Evolutionary conservation across 2,113 vertebrate genomes (phyloP).

Genomic region (Microcebus tavaratra): DNA sequence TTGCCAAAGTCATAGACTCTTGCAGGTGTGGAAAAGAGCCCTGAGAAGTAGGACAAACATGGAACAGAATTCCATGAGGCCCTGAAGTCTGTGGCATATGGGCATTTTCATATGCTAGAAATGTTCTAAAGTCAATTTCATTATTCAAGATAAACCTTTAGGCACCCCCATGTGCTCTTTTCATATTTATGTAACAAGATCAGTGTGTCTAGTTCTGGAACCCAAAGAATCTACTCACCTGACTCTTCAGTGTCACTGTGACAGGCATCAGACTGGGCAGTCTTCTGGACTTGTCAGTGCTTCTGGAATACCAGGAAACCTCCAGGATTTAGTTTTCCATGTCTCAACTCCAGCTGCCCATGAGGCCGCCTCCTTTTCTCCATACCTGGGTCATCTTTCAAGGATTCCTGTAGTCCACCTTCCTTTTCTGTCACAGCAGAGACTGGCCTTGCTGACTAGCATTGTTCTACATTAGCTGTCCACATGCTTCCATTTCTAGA

Average conservation of each 20-base stretch:
- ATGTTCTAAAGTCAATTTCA: neutral
- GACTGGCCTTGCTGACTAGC: neutral
- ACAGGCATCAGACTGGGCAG: too few species aligned
- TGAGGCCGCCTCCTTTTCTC: too few species aligned
- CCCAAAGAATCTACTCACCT: too few species aligned
- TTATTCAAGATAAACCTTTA: neutral
- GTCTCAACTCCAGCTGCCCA: too few species aligned
- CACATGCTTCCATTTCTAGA: neutral
- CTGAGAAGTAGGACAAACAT: neutral
- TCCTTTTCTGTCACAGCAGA: too few species aligned
- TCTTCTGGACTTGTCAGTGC: too few species aligned
- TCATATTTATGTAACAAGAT: too few species aligned
- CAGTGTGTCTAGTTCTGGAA: too few species aligned
- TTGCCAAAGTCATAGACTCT: neutral
- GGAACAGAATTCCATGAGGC: neutral
- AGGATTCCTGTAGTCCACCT: neutral
- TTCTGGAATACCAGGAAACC: too few species aligned
- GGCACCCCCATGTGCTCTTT: neutral
- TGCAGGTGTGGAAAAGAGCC: neutral
- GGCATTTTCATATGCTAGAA: neutral
- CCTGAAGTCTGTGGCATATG: neutral
- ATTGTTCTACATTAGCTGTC: neutral
- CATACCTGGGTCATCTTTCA: neutral
- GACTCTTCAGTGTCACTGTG: too few species aligned
- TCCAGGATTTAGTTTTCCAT: too few species aligned